These are phyloP conservation scores for Columba guinea DNA, from an alignment of 2,797 vertebrate species.

Conservation along the genomic window DNA sequence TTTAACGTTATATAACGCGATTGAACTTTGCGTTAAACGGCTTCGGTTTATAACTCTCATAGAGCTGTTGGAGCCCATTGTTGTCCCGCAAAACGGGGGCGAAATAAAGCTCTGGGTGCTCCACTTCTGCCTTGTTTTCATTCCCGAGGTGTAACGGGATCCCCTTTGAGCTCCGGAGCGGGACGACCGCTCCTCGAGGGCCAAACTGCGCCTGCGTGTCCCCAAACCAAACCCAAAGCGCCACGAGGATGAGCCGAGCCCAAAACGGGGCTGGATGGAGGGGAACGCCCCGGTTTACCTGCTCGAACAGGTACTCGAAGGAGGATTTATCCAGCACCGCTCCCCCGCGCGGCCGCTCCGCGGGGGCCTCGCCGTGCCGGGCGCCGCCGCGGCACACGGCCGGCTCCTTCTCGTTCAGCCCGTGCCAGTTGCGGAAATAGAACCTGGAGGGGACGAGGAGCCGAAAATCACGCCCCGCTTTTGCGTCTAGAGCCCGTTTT, in stretches of 20 bases:
- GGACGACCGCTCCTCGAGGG: no score
- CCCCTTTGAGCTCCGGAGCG: no score
- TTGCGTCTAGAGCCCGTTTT: not conserved
- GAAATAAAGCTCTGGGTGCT: no score
- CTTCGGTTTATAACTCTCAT: no score
- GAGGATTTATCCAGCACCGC: constrained; percentile 85
- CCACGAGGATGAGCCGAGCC: rapidly evolving
- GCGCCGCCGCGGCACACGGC: constrained; percentile 77
- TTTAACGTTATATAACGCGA: no score
- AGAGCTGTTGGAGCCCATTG: no score
- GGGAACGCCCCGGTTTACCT: constrained; percentile 73
- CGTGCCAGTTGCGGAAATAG: constrained; percentile 95
- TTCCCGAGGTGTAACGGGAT: no score
- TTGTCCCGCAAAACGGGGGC: no score
- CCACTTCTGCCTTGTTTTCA: no score
- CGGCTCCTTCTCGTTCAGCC: constrained; percentile 79
- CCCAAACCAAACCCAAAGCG: not conserved
- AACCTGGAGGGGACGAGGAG: constrained; percentile 19
- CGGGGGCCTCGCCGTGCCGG: not conserved
- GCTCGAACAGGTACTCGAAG: constrained; percentile 90
- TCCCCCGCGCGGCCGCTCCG: constrained; percentile 14
- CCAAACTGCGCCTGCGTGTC: not conserved
- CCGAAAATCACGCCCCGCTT: rapidly evolving
- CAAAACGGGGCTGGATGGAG: rapidly evolving
- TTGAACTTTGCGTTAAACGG: no score